These are phyloP conservation scores for Meloidogyne hapla DNA, from an alignment of 1,140 invertebrate genomes.

Conservation along the genomic window DNA sequence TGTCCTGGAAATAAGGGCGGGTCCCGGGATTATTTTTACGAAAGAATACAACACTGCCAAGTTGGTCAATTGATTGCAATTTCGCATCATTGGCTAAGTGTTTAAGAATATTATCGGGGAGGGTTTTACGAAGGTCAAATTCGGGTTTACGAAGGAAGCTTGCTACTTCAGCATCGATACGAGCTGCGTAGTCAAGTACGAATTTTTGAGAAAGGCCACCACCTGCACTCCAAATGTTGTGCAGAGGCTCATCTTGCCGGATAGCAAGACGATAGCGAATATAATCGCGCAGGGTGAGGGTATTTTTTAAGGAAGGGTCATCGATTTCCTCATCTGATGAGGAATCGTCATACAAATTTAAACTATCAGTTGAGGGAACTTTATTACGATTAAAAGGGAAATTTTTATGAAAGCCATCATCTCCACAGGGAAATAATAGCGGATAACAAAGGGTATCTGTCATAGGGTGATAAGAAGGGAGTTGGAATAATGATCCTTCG, in stretches of 20 bases:
- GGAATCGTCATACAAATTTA: neutral
- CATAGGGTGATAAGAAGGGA: neutral
- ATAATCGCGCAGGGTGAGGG: neutral
- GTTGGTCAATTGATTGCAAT: neutral
- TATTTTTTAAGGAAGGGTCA: no score
- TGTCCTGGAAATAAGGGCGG: neutral
- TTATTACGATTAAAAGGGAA: neutral
- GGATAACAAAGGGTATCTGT: constrained; percentile 1
- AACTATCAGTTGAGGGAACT: neutral
- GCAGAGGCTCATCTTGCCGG: neutral
- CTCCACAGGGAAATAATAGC: neutral
- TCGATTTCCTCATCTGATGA: neutral
- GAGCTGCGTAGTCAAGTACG: neutral
- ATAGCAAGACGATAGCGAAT: neutral
- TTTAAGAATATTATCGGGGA: neutral
- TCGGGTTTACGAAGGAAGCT: neutral
- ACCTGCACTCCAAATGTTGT: neutral
- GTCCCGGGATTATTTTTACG: neutral
- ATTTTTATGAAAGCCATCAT: neutral
- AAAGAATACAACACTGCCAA: constrained; percentile 4
- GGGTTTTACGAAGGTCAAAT: neutral
- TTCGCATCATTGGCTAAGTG: neutral
- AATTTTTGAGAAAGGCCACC: neutral
- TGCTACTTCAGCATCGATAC: constrained; percentile 2
- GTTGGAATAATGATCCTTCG: neutral